A percentile compares a stretch with the other conserved stretches of the same genome.
phyloP scores from a whole-genome alignment of 2,113 vertebrate genomes.

The Rhodinocichla rosea region DNA sequence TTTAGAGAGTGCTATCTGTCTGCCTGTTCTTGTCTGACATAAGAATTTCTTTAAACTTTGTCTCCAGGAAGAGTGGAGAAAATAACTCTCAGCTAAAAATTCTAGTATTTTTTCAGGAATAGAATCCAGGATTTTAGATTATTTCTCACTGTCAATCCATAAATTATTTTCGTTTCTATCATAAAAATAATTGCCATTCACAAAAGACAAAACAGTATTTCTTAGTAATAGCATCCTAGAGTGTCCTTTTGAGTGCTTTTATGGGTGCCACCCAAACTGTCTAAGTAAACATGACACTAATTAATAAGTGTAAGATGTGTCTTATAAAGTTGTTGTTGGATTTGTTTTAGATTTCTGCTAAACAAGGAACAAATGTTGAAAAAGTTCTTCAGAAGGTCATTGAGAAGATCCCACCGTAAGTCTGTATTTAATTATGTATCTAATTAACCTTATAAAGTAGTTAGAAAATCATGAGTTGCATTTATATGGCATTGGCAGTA shows the following conservation, averaged over 20 bases:
- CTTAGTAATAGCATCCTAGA: neutral
- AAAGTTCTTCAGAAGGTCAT: slow-evolving; percentile 86
- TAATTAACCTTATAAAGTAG: neutral
- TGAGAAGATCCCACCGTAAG: slow-evolving; percentile 91
- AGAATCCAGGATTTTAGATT: neutral
- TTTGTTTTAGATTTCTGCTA: slow-evolving; percentile 90
- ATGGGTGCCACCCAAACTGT: neutral
- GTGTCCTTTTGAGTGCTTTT: neutral
- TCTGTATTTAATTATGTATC: neutral
- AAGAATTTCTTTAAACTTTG: neutral
- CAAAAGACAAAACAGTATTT: neutral
- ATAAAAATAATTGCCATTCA: neutral
- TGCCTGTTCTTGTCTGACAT: neutral
- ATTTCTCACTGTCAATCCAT: neutral
- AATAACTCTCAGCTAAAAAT: neutral
- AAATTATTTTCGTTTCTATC: neutral
- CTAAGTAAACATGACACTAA: neutral
- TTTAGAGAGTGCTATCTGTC: neutral
- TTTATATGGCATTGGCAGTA: neutral
- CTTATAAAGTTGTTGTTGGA: neutral
- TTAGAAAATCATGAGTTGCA: neutral
- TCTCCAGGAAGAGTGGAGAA: neutral
- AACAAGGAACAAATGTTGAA: slow-evolving; percentile 91
- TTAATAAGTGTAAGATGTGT: neutral
- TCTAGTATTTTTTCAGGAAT: neutral